Base-by-base conservation (phyloP, 2,113 vertebrate species). In the Datnioides undecimradiatus region DNA sequence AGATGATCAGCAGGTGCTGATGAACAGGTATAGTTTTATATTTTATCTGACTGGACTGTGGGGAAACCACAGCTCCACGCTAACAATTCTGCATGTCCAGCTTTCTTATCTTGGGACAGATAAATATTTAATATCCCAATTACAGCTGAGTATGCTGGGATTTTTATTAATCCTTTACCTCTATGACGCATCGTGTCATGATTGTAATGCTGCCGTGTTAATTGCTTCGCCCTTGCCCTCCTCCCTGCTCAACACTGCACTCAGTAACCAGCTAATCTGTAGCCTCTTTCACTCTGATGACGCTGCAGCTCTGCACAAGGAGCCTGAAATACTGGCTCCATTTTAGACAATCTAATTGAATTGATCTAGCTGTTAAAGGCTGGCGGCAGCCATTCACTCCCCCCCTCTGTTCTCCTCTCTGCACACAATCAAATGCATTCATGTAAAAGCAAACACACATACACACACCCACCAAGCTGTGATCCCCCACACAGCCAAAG, bases 261-360 rank as follows among this genome's bases (percentile, higher is more conserved):
- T 62, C 54, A 59, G 73, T 76, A 60, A 80, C 71, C 74, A 5
- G 76, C 86, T 79, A 66, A 74, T 89, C 88, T 64, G 62, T 72
- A 54, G 70, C 80, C 79, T 78, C 82, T 33, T 87, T 76, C 82
- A 82, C 76, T 75, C n/a, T 36, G 57, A 46, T 73, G 86, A 86
- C 45, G 40, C 73, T 65, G 64, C 79, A 80, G 68, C 69, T 71
- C 54, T 64, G 27, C 86, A 80, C 68, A 60, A 82, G 84, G 64
- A 90, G 91, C 79, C 89, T 82, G 80, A 73, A 85, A 85, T 72
- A 84, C 87, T 85, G 87, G 82, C 90, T 91, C 87, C 59, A 38
- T 90, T 85, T 83, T 60, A 88, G 75, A 90, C 75, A 16, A 80
- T 86, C 84, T 88, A 90, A 91, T 91, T 90, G 84, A 91, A 90